These are phyloP conservation scores for Malurus leucopterus DNA, from an alignment of 2,797 vertebrate genomes.

Conservation along the genomic window DNA sequence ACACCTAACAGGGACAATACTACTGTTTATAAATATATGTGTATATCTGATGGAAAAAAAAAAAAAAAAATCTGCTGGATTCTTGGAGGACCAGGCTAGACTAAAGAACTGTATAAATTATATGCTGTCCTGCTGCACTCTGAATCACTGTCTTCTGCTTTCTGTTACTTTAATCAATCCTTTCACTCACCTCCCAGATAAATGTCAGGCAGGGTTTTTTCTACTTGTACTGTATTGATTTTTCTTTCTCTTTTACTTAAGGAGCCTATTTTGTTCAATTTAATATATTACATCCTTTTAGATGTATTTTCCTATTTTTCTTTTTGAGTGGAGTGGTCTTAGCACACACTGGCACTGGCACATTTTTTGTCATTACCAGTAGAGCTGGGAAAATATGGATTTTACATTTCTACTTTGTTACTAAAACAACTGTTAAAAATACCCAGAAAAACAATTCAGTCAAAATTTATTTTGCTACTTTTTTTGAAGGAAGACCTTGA, in stretches of 20 bases:
- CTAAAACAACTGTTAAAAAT: neutral
- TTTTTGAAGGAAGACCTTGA: neutral
- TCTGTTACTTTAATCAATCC: neutral
- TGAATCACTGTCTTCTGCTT: neutral
- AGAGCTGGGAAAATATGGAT: neutral
- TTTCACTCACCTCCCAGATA: neutral
- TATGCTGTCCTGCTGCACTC: neutral
- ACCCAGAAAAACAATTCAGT: neutral
- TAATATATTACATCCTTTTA: neutral
- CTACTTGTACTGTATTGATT: neutral
- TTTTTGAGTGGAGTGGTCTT: neutral
- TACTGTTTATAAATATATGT: neutral
- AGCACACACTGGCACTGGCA: neutral
- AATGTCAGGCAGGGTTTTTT: neutral
- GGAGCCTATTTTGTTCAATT: neutral
- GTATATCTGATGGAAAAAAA: neutral
- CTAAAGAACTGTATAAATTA: neutral
- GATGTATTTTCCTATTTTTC: neutral
- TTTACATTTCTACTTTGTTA: neutral
- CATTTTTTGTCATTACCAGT: neutral
- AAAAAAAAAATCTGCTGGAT: neutral
- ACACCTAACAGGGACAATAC: neutral
- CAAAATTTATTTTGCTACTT: neutral
- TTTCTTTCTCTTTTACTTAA: neutral
- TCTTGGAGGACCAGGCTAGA: neutral